Percentiles rank a stretch among this genome's conserved stretches.
phyloP scores from a whole-genome alignment of 2,888 invertebrate species.

The Halictus quadricinctus region DNA sequence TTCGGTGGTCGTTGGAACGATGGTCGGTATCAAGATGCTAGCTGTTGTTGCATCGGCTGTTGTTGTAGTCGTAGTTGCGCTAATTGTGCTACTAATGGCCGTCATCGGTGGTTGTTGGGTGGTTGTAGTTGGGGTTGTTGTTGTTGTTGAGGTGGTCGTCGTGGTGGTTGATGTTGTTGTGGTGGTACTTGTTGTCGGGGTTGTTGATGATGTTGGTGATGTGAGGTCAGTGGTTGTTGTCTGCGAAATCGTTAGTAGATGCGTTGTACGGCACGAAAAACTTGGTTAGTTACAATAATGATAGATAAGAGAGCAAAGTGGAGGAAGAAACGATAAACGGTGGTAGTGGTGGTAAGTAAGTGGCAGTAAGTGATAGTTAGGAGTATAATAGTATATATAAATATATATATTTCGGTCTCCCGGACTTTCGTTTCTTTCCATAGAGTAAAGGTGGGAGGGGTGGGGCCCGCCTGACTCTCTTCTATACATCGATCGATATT shows the following conservation, averaged over 20 bases:
- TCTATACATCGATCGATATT: conserved; percentile 52
- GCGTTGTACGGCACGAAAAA: conserved; percentile 79
- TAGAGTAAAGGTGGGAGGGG: not conserved
- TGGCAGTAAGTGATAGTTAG: not conserved
- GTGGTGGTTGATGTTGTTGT: conserved; percentile 61
- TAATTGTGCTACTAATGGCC: conserved; percentile 55
- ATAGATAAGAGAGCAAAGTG: conserved; percentile 38
- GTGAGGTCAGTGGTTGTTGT: conserved; percentile 74
- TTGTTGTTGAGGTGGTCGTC: conserved; percentile 61
- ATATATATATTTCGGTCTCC: conserved; percentile 15
- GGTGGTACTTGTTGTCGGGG: conserved; percentile 59
- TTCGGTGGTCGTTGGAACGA: conserved; percentile 62
- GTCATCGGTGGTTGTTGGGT: conserved; percentile 60
- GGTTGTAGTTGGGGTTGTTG: conserved; percentile 53
- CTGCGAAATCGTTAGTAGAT: conserved; percentile 82
- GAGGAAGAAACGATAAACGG: conserved; percentile 48
- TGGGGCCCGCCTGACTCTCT: conserved; percentile 13
- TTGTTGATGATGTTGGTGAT: conserved; percentile 68
- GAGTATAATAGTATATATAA: not conserved
- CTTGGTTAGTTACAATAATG: conserved; percentile 78
- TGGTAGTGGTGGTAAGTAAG: conserved; percentile 18
- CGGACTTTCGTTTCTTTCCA: conserved; percentile 51
- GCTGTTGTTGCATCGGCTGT: conserved; percentile 68
- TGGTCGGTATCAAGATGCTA: conserved; percentile 40
- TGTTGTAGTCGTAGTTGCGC: conserved; percentile 71